Conservation (phyloP, 2,888 invertebrate genomes). For the Andrena marginata region DNA sequence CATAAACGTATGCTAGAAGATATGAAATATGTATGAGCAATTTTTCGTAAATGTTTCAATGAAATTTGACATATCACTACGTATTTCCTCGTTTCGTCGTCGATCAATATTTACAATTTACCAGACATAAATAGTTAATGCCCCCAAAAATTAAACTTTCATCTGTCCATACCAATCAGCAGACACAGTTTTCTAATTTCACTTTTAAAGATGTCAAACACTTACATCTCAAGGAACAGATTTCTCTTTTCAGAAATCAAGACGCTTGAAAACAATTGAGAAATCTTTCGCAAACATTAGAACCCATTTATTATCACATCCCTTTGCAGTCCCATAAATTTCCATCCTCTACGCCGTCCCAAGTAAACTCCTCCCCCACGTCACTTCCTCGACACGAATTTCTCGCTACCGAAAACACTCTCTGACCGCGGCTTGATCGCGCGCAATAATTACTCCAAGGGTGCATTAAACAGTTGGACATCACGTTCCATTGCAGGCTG, state of each 20-base stretch:
- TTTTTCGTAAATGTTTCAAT: too few species aligned
- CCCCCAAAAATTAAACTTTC: neutral
- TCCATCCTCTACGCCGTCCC: neutral
- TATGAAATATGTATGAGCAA: too few species aligned
- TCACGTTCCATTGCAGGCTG: constrained; percentile 23
- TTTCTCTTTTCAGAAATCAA: too few species aligned
- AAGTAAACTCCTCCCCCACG: too few species aligned
- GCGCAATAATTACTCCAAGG: constrained; percentile 49
- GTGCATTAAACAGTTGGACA: constrained; percentile 36
- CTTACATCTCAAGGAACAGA: neutral
- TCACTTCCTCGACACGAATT: neutral
- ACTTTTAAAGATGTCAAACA: neutral
- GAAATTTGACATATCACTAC: too few species aligned
- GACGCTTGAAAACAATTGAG: neutral
- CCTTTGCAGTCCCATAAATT: too few species aligned
- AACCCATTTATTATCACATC: too few species aligned
- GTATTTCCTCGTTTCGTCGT: too few species aligned
- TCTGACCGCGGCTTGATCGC: constrained; percentile 5
- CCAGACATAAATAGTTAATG: neutral
- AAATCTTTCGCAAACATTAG: constrained; percentile 7
- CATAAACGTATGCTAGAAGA: too few species aligned
- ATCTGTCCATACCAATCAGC: neutral
- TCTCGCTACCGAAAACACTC: neutral
- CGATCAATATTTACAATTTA: neutral
- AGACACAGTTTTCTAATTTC: neutral